Evolutionary conservation across 2,888 invertebrate species (phyloP), one percentile per base, ranked within the genome.

Genomic region (Calliphora vomitoria): DNA sequence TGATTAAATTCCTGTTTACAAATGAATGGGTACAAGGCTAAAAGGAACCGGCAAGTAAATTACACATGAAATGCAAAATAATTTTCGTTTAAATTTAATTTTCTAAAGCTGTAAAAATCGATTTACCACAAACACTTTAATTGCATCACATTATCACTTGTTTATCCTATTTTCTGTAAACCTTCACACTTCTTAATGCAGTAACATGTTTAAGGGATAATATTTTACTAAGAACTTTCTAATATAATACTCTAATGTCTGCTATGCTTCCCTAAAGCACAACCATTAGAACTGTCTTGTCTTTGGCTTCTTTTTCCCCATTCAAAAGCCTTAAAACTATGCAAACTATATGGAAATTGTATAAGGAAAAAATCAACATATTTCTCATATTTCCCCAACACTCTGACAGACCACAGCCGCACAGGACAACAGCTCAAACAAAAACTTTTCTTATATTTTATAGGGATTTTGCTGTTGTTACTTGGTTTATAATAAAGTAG

Each of bases 291-390:
- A n/a, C n/a, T n/a, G n/a, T 10, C 3, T 50, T 50, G 15, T 55
- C 20, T 55, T 10, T 18, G 15, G 1, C 44, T 20, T 10, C 55
- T 10, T 47, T 50, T 53, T 50, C 8, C 20, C 15, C 47, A 44
- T 64, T 18, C 18, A 60, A 55, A 69, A 82, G 72, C 15, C 68
- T 82, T 47, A 44, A 84, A 84, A 81, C 81, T 82, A 87, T 87
- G 87, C 84, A 84, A 84, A 84, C 81, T 78, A 80, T 44, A 76
- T 87, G 80, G 31, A 74, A 78, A 84, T 87, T 83, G 31, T 53
- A 11, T 11, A 47, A 66, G 18, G 69, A 87, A 68, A 84, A 68
- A 62, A 60, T 74, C 76, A 84, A 76, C 81, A 82, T 82, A 83
- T 80, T 86, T 80, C 66, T 72, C 35, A 58, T 64, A 35, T 72